A percentile compares a stretch with the other conserved stretches of the same genome.
These are phyloP conservation scores for Cassiopea xamachana DNA, from an alignment of 30 jellyfish, hydroid and myxozoan species.

Conservation along the genomic window DNA sequence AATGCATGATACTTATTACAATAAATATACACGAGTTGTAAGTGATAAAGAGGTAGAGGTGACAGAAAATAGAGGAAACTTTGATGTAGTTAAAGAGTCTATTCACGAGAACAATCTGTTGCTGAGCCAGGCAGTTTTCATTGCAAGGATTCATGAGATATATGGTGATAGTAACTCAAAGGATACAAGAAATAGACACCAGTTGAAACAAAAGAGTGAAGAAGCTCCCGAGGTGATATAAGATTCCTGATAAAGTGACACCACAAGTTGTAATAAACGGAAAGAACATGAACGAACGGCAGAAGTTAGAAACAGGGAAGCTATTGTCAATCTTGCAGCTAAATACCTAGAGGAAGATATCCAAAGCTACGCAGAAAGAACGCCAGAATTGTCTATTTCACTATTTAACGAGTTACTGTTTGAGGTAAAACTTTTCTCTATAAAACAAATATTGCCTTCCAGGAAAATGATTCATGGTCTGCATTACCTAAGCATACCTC, in stretches of 20 bases:
- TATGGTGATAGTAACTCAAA: constrained; percentile 35
- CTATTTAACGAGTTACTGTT: constrained; percentile 5
- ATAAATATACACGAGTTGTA: neutral
- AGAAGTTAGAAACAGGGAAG: neutral
- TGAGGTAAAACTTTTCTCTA: constrained; percentile 43
- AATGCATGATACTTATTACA: constrained; percentile 36
- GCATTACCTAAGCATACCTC: constrained; percentile 20
- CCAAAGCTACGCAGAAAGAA: neutral
- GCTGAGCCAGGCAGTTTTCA: constrained; percentile 24
- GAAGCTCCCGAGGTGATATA: constrained; percentile 11
- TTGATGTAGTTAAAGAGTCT: constrained; percentile 2
- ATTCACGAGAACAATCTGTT: constrained; percentile 7
- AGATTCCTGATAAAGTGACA: constrained; percentile 15
- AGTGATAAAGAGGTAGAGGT: constrained; percentile 32
- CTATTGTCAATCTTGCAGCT: too few species aligned
- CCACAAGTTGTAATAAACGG: constrained; percentile 40
- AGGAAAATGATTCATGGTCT: constrained; percentile 12
- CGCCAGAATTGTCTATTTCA: constrained; percentile 35
- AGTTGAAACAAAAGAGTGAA: constrained; percentile 15
- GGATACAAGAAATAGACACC: constrained; percentile 14
- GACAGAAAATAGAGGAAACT: constrained; percentile 15
- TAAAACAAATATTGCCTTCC: constrained; percentile 11
- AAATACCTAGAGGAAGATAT: too few species aligned
- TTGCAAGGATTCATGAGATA: constrained; percentile 16
- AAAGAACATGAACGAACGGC: neutral